Evolutionary conservation across 2,888 invertebrate genomes (phyloP), one percentile per base, ranked within the genome.

Genomic region (Parthenolecanium corni): DNA sequence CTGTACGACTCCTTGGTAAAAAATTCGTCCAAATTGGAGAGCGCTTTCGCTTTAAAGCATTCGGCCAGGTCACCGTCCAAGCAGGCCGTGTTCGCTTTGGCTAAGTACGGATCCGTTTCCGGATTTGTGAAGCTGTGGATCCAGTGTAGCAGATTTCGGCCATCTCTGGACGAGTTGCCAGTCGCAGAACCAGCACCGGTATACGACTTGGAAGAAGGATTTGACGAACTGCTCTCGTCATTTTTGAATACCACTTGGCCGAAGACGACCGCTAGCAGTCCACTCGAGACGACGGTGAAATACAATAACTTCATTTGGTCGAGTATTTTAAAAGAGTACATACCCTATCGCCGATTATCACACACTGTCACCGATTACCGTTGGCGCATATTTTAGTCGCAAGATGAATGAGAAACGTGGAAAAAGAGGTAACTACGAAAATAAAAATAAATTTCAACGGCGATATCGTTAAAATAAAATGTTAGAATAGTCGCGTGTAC

Each of bases 21-120:
- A 73, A 89, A 87, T 62, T 87, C 86, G 57, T 86, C 84, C 64
- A 89, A 82, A 0, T 85, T 83, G 62, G 79, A 77, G 54, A 89
- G 73, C 0, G 89, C 88, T 67, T 85, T 83, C 0, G 86, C 88
- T 71, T 89, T 89, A 72, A 89, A 89, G 71, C 89, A 89, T 71
- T 89, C 88, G 0, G 87, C 84, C n/a, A 89, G 75, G 72, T 89
- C 88, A 3, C 89, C 89, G 66, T 79, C 81, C 63, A 89, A 74
- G 69, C 89, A 89, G 66, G 82, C 84, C 66, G 82, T 78, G 62
- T 88, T 88, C 0, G 84, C 78, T 70, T 80, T 82, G 53, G 85
- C 82, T 68, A 88, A 75, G 73, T 86, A 89, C 1, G 88, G 87
- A 74, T 89, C 88, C 54, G 82, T 82, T 69, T 87, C 82, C 66